A percentile compares a stretch with the other conserved stretches of the same genome.
Evolutionary conservation across 2,888 invertebrate species (phyloP).

Genomic region (Creontiades dilutus): DNA sequence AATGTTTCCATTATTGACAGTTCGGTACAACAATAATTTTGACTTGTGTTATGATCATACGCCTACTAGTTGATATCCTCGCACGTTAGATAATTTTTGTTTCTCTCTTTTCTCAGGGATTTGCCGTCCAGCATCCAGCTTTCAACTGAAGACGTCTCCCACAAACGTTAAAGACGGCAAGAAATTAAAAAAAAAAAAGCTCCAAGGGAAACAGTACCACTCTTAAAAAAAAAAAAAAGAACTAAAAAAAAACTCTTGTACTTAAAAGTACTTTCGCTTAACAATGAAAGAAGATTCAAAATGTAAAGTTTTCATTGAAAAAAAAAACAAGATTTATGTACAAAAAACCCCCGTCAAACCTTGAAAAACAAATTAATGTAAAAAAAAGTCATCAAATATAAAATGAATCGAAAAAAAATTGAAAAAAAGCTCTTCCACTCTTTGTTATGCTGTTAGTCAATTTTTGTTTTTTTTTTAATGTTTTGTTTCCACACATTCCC

Average conservation of each 20-base stretch:
- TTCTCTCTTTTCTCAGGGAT: slow-evolving; percentile 46
- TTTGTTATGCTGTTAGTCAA: slow-evolving; percentile 62
- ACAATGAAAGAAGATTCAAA: slow-evolving; percentile 25
- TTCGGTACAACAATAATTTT: no score
- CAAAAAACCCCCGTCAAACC: slow-evolving; percentile 3
- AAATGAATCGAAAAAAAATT: slow-evolving; percentile 11
- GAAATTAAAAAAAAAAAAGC: no score
- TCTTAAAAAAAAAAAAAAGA: no score
- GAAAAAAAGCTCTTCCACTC: slow-evolving; percentile 49
- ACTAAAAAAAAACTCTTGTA: slow-evolving; percentile 39
- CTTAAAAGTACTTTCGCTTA: slow-evolving; percentile 60
- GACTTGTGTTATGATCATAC: no score
- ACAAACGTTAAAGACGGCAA: slow-evolving; percentile 48
- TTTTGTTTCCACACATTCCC: slow-evolving; percentile 59
- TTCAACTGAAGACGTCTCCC: slow-evolving; percentile 50
- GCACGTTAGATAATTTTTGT: not conserved
- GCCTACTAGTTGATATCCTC: no score
- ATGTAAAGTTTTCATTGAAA: not conserved
- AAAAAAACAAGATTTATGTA: slow-evolving; percentile 40
- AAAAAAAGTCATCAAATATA: slow-evolving; percentile 11
- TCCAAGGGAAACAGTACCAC: not conserved
- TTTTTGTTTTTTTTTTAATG: slow-evolving; percentile 43
- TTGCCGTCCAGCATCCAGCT: slow-evolving; percentile 58
- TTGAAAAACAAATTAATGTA: slow-evolving; percentile 29
- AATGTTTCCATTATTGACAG: no score